These are phyloP conservation scores for Priocnemis perturbator DNA, from an alignment of 2,888 invertebrate species.

Conservation along the genomic window DNA sequence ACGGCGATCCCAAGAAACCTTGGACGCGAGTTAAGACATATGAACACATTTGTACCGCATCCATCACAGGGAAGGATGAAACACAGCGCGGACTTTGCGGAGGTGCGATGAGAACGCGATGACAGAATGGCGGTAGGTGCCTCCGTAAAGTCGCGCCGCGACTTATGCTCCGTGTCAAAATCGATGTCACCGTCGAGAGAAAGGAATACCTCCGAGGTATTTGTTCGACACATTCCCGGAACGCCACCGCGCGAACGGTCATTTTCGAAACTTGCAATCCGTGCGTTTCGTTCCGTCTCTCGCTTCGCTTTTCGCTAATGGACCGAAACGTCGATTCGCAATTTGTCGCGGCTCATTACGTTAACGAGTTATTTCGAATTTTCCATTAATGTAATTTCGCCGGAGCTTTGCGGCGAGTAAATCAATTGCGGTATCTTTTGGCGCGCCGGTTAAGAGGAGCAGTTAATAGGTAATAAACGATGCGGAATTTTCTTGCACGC, in stretches of 20 bases:
- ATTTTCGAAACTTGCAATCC: too few species aligned
- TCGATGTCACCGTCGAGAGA: conserved; percentile 23
- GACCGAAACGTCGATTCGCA: conserved; percentile 23
- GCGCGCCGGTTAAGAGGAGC: neutral
- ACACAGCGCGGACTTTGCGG: conserved; percentile 36
- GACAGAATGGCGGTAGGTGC: conserved; percentile 38
- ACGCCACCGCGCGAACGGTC: neutral
- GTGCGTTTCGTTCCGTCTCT: too few species aligned
- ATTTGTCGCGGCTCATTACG: too few species aligned
- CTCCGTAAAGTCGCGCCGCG: conserved; percentile 30
- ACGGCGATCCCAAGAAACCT: conserved; percentile 37
- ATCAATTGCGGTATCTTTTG: too few species aligned
- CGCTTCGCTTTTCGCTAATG: neutral
- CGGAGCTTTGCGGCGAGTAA: too few species aligned
- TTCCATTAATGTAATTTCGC: too few species aligned
- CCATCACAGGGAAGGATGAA: conserved; percentile 46
- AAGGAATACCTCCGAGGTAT: neutral
- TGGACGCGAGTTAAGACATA: conserved; percentile 49
- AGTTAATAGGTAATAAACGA: too few species aligned
- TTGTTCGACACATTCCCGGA: conserved; percentile 4
- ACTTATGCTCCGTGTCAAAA: conserved; percentile 36
- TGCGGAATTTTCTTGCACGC: too few species aligned
- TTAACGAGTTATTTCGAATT: too few species aligned
- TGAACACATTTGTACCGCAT: conserved; percentile 58
- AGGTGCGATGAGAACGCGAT: conserved; percentile 51